Conservation (phyloP, 92 coral and sea anemone genomes). For the Pocillopora meandrina region DNA sequence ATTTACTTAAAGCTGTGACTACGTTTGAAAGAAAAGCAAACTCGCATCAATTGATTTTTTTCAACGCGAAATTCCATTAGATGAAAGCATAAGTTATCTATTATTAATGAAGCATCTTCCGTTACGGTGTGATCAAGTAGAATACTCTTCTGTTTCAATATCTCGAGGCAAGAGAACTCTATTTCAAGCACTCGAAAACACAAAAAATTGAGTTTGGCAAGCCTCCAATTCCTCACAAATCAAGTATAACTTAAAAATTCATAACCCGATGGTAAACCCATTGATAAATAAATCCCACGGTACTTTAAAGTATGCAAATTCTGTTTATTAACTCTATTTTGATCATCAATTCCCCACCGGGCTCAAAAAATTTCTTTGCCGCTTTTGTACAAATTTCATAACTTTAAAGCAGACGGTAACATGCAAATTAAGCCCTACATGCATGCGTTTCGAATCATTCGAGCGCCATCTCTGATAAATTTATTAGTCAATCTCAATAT, state of each 20-base stretch:
- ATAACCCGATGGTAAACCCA: background rate
- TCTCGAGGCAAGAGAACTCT: background rate
- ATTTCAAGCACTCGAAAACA: background rate
- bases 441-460: no score
- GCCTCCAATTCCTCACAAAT: background rate
- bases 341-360: background rate
- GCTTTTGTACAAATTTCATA: no score
- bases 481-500: no score
- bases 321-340: background rate
- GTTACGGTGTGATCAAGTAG: background rate
- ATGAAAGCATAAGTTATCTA: constrained; percentile 1
- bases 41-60: background rate
- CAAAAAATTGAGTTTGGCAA: background rate
- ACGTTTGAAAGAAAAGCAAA: background rate
- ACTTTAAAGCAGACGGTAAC: no score
- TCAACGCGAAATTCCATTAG: constrained; percentile 35
- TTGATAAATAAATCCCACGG: background rate
- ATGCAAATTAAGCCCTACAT: no score
- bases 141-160: background rate
- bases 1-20: background rate
- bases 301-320: constrained; percentile 25
- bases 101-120: constrained; percentile 32
- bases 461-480: no score
- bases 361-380: background rate
- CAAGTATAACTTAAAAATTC: background rate